Evolutionary conservation across 2,113 vertebrate genomes (phyloP).

Genomic region (Gasterosteus aculeatus): DNA sequence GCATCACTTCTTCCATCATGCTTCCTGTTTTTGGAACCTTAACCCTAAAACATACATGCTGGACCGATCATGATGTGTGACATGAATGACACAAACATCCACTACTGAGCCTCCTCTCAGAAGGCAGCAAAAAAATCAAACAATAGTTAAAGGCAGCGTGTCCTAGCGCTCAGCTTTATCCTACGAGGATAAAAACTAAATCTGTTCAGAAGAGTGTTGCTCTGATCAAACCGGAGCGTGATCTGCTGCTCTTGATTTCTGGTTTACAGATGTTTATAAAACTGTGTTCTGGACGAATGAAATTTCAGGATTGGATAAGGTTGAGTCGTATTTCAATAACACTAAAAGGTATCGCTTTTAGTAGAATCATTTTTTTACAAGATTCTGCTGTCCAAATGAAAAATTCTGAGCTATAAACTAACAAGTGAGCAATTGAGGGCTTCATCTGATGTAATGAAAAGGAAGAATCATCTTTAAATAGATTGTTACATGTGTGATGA

Average conservation of each 20-base stretch:
- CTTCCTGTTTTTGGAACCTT: slow-evolving; percentile 28
- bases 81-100: slow-evolving; percentile 39
- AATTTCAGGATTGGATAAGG: not conserved
- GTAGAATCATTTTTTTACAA: not conserved
- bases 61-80: not conserved
- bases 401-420: not conserved
- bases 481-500: not conserved
- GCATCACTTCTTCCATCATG: slow-evolving; percentile 48
- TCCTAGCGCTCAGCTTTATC: slow-evolving; percentile 24
- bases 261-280: slow-evolving; percentile 53
- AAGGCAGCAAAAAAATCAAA: too few species aligned
- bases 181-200: too few species aligned
- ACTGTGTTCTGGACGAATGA: slow-evolving; percentile 40
- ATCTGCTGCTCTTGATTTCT: slow-evolving; percentile 32
- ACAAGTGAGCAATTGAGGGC: not conserved
- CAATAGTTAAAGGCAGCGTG: slow-evolving; percentile 38
- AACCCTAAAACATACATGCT: slow-evolving; percentile 45
- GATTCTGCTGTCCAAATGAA: not conserved
- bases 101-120: slow-evolving; percentile 8
- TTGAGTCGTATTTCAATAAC: slow-evolving; percentile 7
- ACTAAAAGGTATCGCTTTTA: not conserved
- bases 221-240: slow-evolving; percentile 44
- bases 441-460: not conserved
- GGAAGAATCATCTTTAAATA: not conserved
- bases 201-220: too few species aligned